These are phyloP conservation scores for Scaptomyza caliginosa DNA, from an alignment of 2,888 invertebrate genomes.

Conservation along the genomic window DNA sequence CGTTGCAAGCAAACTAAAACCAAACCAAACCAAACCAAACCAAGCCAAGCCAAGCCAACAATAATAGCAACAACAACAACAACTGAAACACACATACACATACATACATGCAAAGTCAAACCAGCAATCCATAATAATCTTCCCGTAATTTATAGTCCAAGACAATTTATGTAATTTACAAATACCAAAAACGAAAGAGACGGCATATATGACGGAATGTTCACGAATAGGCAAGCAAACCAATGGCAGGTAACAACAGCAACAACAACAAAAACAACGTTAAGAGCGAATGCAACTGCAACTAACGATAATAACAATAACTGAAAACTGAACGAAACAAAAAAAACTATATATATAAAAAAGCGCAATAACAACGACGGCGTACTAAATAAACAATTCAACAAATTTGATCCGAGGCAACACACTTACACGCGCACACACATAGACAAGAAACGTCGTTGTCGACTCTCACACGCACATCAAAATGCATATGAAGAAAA, in stretches of 20 bases:
- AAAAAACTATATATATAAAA: slow-evolving; percentile 19
- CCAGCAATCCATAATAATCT: slow-evolving; percentile 76
- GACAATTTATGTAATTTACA: slow-evolving; percentile 77
- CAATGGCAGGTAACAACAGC: slow-evolving; percentile 13
- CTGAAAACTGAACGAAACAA: slow-evolving; percentile 38
- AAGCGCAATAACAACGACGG: slow-evolving; percentile 48
- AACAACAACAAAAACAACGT: slow-evolving; percentile 30
- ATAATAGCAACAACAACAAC: slow-evolving; percentile 25
- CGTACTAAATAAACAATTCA: slow-evolving; percentile 80
- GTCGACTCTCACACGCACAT: slow-evolving; percentile 67
- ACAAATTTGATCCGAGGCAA: slow-evolving; percentile 80
- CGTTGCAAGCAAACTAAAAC: slow-evolving; percentile 38
- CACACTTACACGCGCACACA: slow-evolving; percentile 36
- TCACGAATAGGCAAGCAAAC: slow-evolving; percentile 41
- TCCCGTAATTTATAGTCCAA: slow-evolving; percentile 78
- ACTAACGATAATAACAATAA: slow-evolving; percentile 80
- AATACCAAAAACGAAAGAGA: slow-evolving; percentile 76
- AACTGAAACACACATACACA: slow-evolving; percentile 35
- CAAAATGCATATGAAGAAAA: slow-evolving; percentile 72
- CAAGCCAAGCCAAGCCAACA: slow-evolving; percentile 49
- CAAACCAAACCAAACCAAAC: slow-evolving; percentile 48
- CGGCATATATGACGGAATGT: slow-evolving; percentile 40
- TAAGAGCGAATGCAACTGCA: slow-evolving; percentile 71
- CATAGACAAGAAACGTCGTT: slow-evolving; percentile 37
- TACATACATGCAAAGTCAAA: slow-evolving; percentile 18